Evolutionary conservation across 2,888 invertebrate species (phyloP), one percentile per base, ranked within the genome.

Genomic region (Anticlea derivata): DNA sequence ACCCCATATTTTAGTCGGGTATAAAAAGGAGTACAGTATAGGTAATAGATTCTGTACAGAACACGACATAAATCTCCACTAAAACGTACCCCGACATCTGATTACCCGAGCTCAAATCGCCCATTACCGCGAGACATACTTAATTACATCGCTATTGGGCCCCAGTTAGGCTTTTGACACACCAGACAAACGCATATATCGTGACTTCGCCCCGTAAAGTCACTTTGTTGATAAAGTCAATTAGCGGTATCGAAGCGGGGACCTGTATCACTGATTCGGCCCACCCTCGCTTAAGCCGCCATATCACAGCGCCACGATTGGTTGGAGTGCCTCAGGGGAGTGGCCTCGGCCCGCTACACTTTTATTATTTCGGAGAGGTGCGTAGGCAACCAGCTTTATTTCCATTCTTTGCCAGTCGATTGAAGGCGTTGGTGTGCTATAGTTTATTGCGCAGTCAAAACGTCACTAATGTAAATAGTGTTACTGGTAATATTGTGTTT

Each of bases 171-270:
- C 86, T 86, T 89, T 89, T 86, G 87, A 88, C 86, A 78, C 82
- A 79, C 72, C 84, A 82, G 84, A 87, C 84, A 84, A 86, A 86
- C 89, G 81, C 85, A 80, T 87, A 86, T 88, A 85, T 90, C 90
- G 90, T 90, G 89, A 88, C 88, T 88, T 72, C 71, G 74, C 81
- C 85, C 88, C 84, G 87, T 90, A 88, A 90, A 87, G 83, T 88
- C 84, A 75, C 87, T 89, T 88, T 90, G 90, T 89, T 90, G 90
- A 90, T 90, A 90, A 89, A 89, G 90, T 88, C 90, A 90, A 90
- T 90, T 90, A 90, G 88, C 78, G 78, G 82, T 86, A 87, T 88
- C 89, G 85, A 83, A 89, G 86, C 81, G 80, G 86, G 82, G 85
- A 82, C 86, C 80, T 78, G 82, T 83, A 88, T 86, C 84, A 81